Base-by-base conservation (phyloP, 2,888 invertebrate genomes). In the Megaustenia siamemsis region DNA sequence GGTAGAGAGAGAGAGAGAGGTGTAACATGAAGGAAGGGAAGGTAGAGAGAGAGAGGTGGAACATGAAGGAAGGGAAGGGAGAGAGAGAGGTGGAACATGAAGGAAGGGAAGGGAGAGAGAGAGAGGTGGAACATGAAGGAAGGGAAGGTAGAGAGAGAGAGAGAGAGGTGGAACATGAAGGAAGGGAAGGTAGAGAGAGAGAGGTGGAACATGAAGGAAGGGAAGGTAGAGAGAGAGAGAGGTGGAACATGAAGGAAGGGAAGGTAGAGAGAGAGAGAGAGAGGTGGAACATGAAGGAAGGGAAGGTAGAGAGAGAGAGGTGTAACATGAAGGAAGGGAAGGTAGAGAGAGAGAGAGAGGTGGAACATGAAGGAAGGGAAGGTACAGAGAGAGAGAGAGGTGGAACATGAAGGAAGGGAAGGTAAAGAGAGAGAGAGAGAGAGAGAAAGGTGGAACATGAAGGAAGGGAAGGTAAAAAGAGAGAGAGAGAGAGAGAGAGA, bases 1-100 rank as follows among this genome's bases (percentile, higher is more conserved):
- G 15, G 49, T 49, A 77, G 56, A 53, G 4, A 77, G 56, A 77
- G 35, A 77, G 32, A 53, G 77, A 77, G 4, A 53, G n/a, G n/a
- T n/a, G n/a, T n/a, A n/a, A n/a, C n/a, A n/a, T n/a, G 53, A 77
- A 35, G 45, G 18, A 40, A 6, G 15, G 43, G 43, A 8, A 79
- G 63, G 40, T 18, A n/a, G 63, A 43, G 6, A 28, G 49, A 66
- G 6, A 81, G 68, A n/a, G n/a, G n/a, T n/a, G n/a, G n/a, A n/a
- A n/a, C n/a, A n/a, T n/a, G n/a, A n/a, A n/a, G n/a, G n/a, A n/a
- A n/a, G n/a, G n/a, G n/a, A n/a, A n/a, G n/a, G n/a, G n/a, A n/a
- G n/a, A 66, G 8, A 66, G 66, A 66, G 66, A 79, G 40, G 66
- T 21, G 66, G 32, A 68, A 5, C 21, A 28, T 2, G 21, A 18